Conservation (phyloP, 2,797 vertebrate species). For the Coregonus sp. region DNA sequence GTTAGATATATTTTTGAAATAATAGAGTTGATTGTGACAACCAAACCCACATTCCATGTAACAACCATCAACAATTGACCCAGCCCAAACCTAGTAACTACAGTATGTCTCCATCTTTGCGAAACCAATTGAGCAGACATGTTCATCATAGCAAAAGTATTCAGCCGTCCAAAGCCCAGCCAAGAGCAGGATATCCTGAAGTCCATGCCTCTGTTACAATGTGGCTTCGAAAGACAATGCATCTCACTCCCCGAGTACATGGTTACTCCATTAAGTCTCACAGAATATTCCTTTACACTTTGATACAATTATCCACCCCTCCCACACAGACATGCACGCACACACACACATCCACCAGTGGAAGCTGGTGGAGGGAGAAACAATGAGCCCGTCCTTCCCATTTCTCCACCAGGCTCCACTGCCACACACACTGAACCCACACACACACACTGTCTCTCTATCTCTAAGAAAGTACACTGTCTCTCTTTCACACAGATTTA, state of each 20-base stretch:
- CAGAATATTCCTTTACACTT: neutral
- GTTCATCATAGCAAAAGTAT: constrained; percentile 28
- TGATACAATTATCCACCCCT: neutral
- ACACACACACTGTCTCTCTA: too few species aligned
- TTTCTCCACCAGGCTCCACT: neutral
- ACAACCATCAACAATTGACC: neutral
- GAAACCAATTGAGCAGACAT: constrained; percentile 24
- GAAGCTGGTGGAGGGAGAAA: neutral
- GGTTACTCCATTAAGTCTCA: constrained; percentile 33
- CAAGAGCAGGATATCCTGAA: constrained; percentile 65
- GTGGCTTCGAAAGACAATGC: constrained; percentile 48
- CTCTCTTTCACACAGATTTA: too few species aligned
- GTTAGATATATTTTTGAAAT: too few species aligned
- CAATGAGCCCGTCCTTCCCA: neutral
- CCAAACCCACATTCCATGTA: too few species aligned
- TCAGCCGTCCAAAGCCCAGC: constrained; percentile 24
- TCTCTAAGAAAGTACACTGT: too few species aligned
- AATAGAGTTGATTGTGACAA: neutral
- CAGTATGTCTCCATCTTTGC: too few species aligned
- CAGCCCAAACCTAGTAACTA: neutral
- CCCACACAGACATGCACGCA: neutral
- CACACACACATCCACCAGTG: neutral
- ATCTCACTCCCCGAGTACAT: constrained; percentile 36
- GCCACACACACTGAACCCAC: neutral
- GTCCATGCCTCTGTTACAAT: neutral